Evolutionary conservation across 2,113 vertebrate species (phyloP).

Genomic region (Callaeas wilsoni): DNA sequence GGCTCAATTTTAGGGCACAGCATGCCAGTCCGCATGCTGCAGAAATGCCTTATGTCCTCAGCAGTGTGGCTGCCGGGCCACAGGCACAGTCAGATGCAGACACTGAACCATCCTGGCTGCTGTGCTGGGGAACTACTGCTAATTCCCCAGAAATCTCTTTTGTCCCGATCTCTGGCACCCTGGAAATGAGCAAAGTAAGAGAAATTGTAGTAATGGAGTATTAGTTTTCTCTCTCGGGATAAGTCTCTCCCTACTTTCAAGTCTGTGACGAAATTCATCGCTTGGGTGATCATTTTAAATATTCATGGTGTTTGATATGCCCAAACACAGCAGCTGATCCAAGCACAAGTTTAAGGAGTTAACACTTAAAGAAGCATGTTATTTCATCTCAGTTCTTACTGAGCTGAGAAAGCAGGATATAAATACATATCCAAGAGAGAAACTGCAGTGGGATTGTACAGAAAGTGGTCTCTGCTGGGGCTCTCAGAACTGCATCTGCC

Average conservation of each 20-base stretch:
- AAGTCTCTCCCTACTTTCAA: background rate
- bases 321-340: background rate
- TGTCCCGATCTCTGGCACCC: background rate
- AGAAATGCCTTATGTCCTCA: background rate
- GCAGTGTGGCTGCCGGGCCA: accelerated
- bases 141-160: background rate
- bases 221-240: background rate
- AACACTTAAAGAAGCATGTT: background rate
- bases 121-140: background rate
- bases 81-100: background rate
- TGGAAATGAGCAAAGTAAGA: background rate
- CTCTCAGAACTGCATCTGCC: background rate
- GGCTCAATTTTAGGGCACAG: background rate
- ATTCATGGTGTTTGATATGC: background rate
- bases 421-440: background rate
- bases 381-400: background rate
- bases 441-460: background rate
- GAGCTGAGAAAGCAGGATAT: background rate
- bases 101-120: accelerated
- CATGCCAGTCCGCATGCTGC: accelerated
- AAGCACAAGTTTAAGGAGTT: background rate
- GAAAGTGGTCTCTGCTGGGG: background rate
- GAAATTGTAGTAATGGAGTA: background rate
- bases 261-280: background rate
- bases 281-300: background rate